Conservation (phyloP, 2,888 invertebrate species). For the Euplexia lucipara region DNA sequence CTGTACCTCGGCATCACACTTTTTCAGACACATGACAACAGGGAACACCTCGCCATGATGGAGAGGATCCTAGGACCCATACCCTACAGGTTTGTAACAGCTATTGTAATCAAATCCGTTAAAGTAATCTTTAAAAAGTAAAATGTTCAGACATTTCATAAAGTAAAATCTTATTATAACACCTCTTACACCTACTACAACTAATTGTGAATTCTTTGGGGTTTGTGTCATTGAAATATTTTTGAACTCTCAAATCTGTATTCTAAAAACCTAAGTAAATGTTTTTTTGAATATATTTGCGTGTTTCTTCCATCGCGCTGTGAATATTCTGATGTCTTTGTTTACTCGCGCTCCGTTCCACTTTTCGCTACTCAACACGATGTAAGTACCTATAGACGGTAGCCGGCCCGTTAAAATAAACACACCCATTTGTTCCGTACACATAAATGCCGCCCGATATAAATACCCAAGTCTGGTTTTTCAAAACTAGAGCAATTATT, state of each 20-base stretch:
- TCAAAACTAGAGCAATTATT: conserved; percentile 44
- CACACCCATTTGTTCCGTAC: conserved; percentile 38
- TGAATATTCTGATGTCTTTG: conserved; percentile 25
- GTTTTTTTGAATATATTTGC: not conserved
- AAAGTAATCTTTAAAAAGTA: not conserved
- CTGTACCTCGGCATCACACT: conserved; percentile 99
- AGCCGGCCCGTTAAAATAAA: conserved; percentile 46
- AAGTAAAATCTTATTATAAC: not conserved
- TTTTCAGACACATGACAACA: conserved; percentile 99
- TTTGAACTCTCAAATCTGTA: not conserved
- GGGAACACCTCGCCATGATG: conserved; percentile 99
- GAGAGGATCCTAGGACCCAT: conserved; percentile 99
- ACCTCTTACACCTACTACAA: not conserved
- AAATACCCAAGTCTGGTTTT: conserved; percentile 43
- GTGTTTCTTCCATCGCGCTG: conserved; percentile 23
- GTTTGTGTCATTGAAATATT: conserved; percentile 1
- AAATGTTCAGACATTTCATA: not conserved
- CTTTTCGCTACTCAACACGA: conserved; percentile 23
- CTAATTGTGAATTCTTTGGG: not conserved
- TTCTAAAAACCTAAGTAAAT: conserved; percentile 15
- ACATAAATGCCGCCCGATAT: conserved; percentile 32
- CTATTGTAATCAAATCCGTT: not conserved
- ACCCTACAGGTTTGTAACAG: conserved; percentile 94
- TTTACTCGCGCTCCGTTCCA: conserved; percentile 37
- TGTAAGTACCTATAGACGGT: conserved; percentile 16